Evolutionary conservation across 2,113 vertebrate species (phyloP).

Genomic region (Oryzias melastigma): DNA sequence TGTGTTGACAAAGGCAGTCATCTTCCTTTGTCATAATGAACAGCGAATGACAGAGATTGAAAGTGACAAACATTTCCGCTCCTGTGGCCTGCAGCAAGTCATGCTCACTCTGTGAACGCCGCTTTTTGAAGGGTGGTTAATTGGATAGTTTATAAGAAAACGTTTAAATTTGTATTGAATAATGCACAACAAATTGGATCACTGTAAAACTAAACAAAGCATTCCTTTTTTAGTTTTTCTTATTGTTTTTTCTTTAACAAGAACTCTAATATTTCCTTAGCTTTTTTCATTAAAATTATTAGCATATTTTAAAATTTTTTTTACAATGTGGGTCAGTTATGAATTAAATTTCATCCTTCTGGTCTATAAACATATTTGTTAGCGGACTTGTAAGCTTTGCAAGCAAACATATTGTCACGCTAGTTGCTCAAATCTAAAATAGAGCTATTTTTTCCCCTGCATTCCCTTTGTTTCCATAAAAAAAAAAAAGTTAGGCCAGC

Average conservation of each 20-base stretch:
- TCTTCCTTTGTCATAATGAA: conserved; percentile 3
- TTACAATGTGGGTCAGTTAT: neutral
- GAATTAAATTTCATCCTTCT: neutral
- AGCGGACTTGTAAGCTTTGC: neutral
- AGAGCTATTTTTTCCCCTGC: too few relatives aligned
- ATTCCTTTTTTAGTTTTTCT: neutral
- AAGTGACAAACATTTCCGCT: neutral
- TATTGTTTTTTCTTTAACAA: neutral
- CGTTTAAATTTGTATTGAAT: neutral
- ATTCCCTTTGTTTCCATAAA: too few relatives aligned
- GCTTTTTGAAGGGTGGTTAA: neutral
- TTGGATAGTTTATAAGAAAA: neutral
- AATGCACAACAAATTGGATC: too few relatives aligned
- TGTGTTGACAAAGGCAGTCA: conserved; percentile 6
- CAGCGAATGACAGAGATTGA: neutral
- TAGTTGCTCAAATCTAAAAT: too few relatives aligned
- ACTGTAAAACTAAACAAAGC: too few relatives aligned
- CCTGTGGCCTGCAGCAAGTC: neutral
- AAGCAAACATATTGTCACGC: neutral
- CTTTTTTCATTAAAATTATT: neutral
- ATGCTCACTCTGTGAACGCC: neutral
- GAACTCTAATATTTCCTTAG: too few relatives aligned
- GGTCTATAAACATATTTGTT: neutral
- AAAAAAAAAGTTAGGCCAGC: neutral
- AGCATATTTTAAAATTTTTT: neutral